These are phyloP conservation scores for Acanthurus lineatus DNA, from an alignment of 2,797 vertebrate genomes.

Conservation along the genomic window DNA sequence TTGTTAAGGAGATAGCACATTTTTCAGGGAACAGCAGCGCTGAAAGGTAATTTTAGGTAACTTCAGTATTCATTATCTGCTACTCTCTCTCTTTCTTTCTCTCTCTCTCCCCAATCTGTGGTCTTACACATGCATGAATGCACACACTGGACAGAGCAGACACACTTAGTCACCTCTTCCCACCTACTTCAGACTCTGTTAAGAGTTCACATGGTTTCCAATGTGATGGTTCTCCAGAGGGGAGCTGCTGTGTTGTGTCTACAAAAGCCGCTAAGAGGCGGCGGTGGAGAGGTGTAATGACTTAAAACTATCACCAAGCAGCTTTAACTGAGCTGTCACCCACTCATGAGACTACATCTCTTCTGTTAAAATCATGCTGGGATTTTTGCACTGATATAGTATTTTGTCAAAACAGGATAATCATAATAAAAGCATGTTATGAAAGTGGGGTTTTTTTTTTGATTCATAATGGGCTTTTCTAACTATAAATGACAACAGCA, in stretches of 20 bases:
- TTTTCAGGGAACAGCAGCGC: background rate
- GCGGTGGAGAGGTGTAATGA: background rate
- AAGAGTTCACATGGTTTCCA: conserved; percentile 29
- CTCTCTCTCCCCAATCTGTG: background rate
- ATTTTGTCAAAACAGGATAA: background rate
- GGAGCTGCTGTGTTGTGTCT: conserved; percentile 22
- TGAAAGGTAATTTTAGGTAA: conserved; percentile 23
- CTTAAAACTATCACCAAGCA: background rate
- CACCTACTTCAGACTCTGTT: conserved; percentile 10
- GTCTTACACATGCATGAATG: conserved; percentile 1
- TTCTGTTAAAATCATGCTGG: background rate
- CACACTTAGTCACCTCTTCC: conserved; percentile 8
- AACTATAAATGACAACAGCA: background rate
- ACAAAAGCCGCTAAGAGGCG: background rate
- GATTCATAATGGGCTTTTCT: background rate
- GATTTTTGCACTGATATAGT: background rate
- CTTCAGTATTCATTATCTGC: conserved; percentile 1
- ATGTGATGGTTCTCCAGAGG: conserved; percentile 21
- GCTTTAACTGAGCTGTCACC: background rate
- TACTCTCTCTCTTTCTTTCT: background rate
- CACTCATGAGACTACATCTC: background rate
- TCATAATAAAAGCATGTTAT: background rate
- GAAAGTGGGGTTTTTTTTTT: background rate
- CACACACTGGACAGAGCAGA: conserved; percentile 17
- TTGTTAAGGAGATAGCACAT: background rate